Evolutionary conservation across 2,797 vertebrate species (phyloP).

Genomic region (Myotis vivesi): DNA sequence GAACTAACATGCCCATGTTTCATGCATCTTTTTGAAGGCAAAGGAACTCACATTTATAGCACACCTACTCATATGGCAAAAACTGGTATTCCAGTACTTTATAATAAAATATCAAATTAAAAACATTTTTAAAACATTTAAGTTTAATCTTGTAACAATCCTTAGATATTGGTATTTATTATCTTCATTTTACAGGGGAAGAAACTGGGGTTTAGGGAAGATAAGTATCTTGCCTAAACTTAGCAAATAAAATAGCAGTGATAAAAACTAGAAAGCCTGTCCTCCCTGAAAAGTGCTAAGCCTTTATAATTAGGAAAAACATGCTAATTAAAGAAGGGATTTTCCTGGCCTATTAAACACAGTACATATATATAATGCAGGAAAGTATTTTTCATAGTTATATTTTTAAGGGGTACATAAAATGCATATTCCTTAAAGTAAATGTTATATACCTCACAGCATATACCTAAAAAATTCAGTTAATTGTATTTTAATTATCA

Average conservation of each 20-base stretch:
- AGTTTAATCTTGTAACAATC: constrained; percentile 15
- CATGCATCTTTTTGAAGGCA: constrained; percentile 26
- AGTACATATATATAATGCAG: background rate
- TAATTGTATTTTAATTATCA: constrained; percentile 14
- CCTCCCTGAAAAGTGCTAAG: background rate
- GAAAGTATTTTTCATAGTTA: background rate
- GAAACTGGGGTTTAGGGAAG: background rate
- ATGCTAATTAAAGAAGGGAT: background rate
- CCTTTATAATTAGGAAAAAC: background rate
- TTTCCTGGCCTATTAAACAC: constrained; percentile 5
- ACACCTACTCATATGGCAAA: constrained; percentile 19
- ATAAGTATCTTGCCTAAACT: constrained; percentile 26
- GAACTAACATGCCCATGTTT: background rate
- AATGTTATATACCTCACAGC: background rate
- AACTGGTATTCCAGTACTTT: background rate
- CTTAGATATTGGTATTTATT: constrained; percentile 15
- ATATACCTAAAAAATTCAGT: constrained; percentile 20
- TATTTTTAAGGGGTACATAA: background rate
- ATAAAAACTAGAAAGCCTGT: background rate
- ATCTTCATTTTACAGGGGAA: constrained; percentile 1
- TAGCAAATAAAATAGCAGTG: constrained; percentile 14
- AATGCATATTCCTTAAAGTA: background rate
- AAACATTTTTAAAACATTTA: background rate
- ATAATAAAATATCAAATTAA: background rate
- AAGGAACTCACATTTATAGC: constrained; percentile 10